Evolutionary conservation across 2,113 vertebrate species (phyloP), one percentile per base, ranked within the genome.

Genomic region (Larimichthys polyactis): DNA sequence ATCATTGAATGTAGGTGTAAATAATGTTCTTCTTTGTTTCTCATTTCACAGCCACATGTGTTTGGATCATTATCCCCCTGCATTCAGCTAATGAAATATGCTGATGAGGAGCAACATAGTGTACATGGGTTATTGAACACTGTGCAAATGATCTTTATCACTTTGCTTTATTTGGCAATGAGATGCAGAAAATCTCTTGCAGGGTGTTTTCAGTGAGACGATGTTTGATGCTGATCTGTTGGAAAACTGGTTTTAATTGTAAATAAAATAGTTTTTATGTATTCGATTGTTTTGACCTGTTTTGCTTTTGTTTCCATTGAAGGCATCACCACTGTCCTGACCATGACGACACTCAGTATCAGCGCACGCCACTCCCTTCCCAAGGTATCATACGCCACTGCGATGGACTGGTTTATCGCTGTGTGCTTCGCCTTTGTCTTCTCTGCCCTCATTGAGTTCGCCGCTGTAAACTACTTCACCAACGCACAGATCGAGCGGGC

Each of bases 351-450:
- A 0, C 93, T 99, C 75, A 99, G 98, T 79, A 99, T 99, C 96
- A 99, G 98, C n/a, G 98, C 98, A 7, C 96, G 98, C 72, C 98
- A 99, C 90, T 99, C 98, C 27, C 94, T 99, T 79, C 98, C 98
- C 59, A 99, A 99, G 95, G 98, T 99, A 70, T 99, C 98, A 12
- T 99, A 99, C 11, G 98, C 98, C 78, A 99, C 98, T 0, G 98
- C 98, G 51, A 99, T 99, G 98, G 98, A 99, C 93, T 99, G 98
- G 98, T 99, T 99, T 93, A 99, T 99, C 81, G 98, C 98, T 0
- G 98, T 99, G 82, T 99, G 98, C 91, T 99, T 99, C 81, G 97
- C 98, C 89, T 99, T 99, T 69, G 98, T 99, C 80, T 99, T 99
- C 95, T 99, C 98, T 20, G 98, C 98, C 83, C 97, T 99, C 43